Conservation (phyloP, 1,140 invertebrate species). For the Diorhabda carinulata region DNA sequence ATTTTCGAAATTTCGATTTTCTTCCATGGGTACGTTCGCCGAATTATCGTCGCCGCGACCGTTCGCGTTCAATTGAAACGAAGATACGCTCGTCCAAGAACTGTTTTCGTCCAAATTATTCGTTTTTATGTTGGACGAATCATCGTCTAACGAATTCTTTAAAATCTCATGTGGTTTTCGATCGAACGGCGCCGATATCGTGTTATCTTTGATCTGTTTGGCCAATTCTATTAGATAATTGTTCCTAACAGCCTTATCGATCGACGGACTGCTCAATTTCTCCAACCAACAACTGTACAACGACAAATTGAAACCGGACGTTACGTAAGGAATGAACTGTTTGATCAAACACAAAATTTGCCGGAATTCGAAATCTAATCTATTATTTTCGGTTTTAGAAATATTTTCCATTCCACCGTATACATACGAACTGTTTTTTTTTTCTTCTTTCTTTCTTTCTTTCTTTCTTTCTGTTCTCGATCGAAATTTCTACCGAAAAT, state of each 20-base stretch:
- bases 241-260: conserved; percentile 45
- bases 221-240: conserved; percentile 46
- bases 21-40: not conserved
- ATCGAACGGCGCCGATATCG: conserved; percentile 43
- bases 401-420: not conserved
- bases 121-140: not conserved
- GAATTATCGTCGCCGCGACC: conserved; percentile 5
- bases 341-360: conserved; percentile 40
- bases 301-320: conserved; percentile 32
- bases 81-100: conserved; percentile 26
- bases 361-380: conserved; percentile 46
- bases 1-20: not conserved
- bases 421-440: not conserved
- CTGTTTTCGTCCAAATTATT: conserved; percentile 13
- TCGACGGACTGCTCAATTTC: conserved; percentile 39
- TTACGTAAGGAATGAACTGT: conserved; percentile 42
- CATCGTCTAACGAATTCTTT: not conserved
- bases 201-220: conserved; percentile 41
- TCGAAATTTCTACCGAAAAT: too few species aligned
- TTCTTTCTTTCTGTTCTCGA: too few species aligned
- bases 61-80: conserved; percentile 2
- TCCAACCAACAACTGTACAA: conserved; percentile 48
- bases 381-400: not conserved
- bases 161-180: conserved; percentile 35
- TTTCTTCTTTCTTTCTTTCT: too few species aligned